Evolutionary conservation across 2,888 invertebrate species (phyloP).

Genomic region (Erannis defoliaria): DNA sequence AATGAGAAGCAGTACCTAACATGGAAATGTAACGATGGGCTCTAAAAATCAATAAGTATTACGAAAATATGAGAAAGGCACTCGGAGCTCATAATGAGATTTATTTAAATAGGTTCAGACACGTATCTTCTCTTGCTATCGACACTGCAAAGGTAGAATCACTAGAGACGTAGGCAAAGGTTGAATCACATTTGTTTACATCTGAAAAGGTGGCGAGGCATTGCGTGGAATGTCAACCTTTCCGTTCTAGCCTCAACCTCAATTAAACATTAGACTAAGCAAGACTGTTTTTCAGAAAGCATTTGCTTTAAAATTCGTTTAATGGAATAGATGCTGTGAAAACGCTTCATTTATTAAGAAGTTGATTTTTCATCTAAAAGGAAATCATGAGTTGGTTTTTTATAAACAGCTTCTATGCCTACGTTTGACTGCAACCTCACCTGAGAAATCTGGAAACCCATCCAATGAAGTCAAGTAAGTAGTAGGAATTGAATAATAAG

Average conservation of each 20-base stretch:
- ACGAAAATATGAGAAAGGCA: too few species aligned
- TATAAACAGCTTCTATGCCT: too few species aligned
- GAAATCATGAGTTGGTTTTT: too few species aligned
- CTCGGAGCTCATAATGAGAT: too few species aligned
- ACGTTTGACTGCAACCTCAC: too few species aligned
- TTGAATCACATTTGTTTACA: constrained; percentile 11
- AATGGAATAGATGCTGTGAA: not conserved
- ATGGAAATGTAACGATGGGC: too few species aligned
- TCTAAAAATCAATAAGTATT: too few species aligned
- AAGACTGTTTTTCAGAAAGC: not conserved
- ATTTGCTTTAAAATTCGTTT: not conserved
- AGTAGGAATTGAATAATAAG: too few species aligned
- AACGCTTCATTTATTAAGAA: not conserved
- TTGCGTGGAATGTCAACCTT: constrained; percentile 19
- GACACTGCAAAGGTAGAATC: not conserved
- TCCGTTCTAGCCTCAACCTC: constrained; percentile 5
- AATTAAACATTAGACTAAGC: not conserved
- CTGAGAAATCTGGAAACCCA: too few species aligned
- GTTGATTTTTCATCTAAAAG: not conserved
- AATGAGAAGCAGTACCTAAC: too few species aligned
- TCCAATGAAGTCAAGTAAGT: too few species aligned
- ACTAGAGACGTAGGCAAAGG: not conserved
- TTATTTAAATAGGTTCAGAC: not conserved
- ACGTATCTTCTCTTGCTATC: not conserved
- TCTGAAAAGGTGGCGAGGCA: constrained; percentile 14